Evolutionary conservation across 2,113 vertebrate species (phyloP).

Genomic region (Pedetes capensis): DNA sequence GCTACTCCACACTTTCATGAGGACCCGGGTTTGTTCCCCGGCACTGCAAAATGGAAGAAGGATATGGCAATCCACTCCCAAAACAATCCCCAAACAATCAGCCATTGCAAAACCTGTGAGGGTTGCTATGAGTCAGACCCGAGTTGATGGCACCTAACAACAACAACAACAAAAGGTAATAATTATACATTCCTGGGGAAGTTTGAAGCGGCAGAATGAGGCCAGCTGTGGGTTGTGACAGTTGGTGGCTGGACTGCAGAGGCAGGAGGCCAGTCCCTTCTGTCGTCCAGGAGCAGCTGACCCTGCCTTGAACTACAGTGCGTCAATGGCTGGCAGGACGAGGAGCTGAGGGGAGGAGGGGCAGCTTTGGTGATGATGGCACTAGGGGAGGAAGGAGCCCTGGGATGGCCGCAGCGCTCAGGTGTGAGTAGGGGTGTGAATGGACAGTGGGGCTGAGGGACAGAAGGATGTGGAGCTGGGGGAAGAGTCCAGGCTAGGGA

Average conservation of each 20-base stretch:
- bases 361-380: not conserved
- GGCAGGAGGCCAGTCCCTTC: not conserved
- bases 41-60: no score
- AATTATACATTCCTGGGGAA: not conserved
- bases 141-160: no score
- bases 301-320: not conserved
- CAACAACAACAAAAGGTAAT: no score
- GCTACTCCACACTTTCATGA: no score
- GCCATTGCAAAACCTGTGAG: no score
- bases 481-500: not conserved
- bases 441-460: not conserved
- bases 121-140: no score
- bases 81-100: no score
- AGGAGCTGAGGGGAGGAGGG: not conserved
- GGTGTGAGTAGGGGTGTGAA: not conserved
- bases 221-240: not conserved
- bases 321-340: rapidly evolving
- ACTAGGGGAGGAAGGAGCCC: rapidly evolving
- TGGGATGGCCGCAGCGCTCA: not conserved
- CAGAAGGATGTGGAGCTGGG: not conserved
- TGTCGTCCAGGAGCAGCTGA: no score
- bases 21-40: no score
- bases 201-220: not conserved
- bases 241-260: not conserved
- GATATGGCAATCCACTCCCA: no score